phyloP scores from a whole-genome alignment of 2,113 vertebrate species.

The Setophaga coronata region DNA sequence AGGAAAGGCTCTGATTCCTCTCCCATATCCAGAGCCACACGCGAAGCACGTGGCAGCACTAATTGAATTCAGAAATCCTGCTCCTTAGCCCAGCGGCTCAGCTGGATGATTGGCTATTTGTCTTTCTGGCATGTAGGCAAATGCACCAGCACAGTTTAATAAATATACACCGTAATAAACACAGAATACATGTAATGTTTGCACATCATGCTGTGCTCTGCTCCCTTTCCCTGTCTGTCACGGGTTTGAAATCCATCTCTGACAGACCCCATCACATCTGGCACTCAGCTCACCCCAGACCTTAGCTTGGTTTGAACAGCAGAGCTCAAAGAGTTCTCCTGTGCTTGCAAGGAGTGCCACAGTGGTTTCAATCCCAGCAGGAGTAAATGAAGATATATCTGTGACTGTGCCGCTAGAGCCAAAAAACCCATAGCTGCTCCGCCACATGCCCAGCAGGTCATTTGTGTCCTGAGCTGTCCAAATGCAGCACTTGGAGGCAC shows the following conservation, averaged over 20 bases:
- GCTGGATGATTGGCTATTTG: background rate
- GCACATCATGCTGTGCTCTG: background rate
- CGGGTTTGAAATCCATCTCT: background rate
- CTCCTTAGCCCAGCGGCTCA: background rate
- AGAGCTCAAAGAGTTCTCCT: background rate
- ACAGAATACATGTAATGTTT: rapidly evolving
- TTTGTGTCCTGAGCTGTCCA: rapidly evolving
- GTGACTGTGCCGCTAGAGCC: background rate
- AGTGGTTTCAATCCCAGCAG: background rate
- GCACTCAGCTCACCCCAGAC: background rate
- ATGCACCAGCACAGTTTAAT: background rate
- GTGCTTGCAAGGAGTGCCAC: background rate
- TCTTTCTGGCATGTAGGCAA: background rate
- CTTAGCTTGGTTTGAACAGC: background rate
- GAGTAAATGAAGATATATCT: background rate
- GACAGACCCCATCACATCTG: background rate
- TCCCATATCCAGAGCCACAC: background rate
- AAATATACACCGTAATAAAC: background rate
- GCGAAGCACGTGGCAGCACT: background rate
- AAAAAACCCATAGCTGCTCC: rapidly evolving
- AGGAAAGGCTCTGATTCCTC: background rate
- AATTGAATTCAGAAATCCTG: background rate
- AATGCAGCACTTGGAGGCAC: background rate
- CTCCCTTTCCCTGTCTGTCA: background rate
- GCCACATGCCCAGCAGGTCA: background rate